Evolutionary conservation across 2,113 vertebrate genomes (phyloP).

Genomic region (Chaenogobius annularis): DNA sequence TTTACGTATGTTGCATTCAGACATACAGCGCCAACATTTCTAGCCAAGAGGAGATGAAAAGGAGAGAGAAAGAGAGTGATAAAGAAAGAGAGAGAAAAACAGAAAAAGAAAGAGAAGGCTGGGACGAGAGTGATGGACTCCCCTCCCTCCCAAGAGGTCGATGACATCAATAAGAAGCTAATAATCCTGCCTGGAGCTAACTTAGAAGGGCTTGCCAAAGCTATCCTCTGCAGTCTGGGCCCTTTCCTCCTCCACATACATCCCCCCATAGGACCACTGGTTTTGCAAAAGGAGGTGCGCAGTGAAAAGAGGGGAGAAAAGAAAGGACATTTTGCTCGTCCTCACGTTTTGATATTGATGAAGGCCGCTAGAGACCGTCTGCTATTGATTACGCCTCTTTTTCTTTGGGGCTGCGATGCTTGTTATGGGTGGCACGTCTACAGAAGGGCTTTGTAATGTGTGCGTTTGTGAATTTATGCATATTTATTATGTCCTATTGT

Average conservation of each 20-base stretch:
- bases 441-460: constrained; percentile 28
- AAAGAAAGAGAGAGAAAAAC: constrained; percentile 7
- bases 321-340: constrained; percentile 62
- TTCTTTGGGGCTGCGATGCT: constrained; percentile 61
- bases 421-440: constrained; percentile 69
- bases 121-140: constrained; percentile 61
- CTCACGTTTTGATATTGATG: constrained; percentile 74
- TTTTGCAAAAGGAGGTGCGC: constrained; percentile 40
- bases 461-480: constrained; percentile 19
- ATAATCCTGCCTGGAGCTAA: constrained; percentile 72
- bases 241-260: constrained; percentile 57
- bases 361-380: constrained; percentile 69
- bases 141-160: constrained; percentile 64
- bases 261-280: constrained; percentile 55
- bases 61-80: constrained; percentile 3
- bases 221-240: constrained; percentile 59
- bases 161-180: constrained; percentile 78
- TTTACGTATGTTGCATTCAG: constrained; percentile 53
- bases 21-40: constrained; percentile 35
- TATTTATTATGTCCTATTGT: constrained; percentile 16
- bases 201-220: constrained; percentile 58
- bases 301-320: constrained; percentile 24
- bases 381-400: constrained; percentile 71
- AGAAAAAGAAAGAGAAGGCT: constrained; percentile 13
- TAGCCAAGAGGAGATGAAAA: constrained; percentile 48